Evolutionary conservation across 2,888 invertebrate species (phyloP).

Genomic region (Chloromyia formosa): DNA sequence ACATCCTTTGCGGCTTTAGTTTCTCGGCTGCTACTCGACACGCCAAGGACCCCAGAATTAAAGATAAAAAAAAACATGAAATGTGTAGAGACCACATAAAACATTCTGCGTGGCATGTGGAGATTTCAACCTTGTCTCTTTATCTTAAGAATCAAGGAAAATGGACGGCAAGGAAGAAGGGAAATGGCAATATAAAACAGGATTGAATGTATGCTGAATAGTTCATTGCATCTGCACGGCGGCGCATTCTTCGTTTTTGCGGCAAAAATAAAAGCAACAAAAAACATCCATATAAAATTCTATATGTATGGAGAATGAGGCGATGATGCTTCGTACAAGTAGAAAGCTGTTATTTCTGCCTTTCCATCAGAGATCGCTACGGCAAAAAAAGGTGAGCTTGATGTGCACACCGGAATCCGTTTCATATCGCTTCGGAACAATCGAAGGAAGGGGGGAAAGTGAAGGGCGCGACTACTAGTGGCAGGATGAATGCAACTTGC

Average conservation of each 20-base stretch:
- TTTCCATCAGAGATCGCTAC: not conserved
- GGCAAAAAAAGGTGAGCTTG: not conserved
- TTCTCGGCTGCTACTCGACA: no score
- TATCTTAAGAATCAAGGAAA: not conserved
- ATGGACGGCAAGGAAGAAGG: conserved; percentile 14
- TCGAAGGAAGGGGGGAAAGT: no score
- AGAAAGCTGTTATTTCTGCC: conserved; percentile 18
- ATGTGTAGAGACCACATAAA: no score
- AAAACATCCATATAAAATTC: no score
- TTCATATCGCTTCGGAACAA: not conserved
- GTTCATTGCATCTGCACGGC: conserved; percentile 23
- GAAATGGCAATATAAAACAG: not conserved
- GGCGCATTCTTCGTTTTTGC: conserved; percentile 4
- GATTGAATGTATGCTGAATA: conserved; percentile 15
- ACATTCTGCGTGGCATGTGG: not conserved
- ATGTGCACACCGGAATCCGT: not conserved
- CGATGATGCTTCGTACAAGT: not conserved
- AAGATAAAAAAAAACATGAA: no score
- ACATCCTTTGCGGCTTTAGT: no score
- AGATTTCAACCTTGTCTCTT: not conserved
- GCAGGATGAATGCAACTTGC: not conserved
- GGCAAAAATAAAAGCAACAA: no score
- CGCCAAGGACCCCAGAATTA: no score
- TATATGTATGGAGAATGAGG: no score
- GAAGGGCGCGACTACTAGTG: not conserved